phyloP scores from a whole-genome alignment of 2,888 invertebrate genomes.

The Cotesia congregata region DNA sequence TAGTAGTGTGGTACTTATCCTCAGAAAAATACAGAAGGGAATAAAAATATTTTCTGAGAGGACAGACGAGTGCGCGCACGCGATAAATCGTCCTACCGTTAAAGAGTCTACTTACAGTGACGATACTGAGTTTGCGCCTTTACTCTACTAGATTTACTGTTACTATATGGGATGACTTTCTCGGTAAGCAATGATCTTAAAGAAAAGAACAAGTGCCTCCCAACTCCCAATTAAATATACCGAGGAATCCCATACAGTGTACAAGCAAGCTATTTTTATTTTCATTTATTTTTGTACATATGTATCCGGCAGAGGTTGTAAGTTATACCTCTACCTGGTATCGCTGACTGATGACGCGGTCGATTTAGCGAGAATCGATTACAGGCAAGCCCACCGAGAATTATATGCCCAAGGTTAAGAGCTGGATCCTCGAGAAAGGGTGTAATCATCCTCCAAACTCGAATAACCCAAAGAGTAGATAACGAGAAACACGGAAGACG shows the following conservation, averaged over 20 bases:
- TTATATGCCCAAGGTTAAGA: constrained; percentile 34
- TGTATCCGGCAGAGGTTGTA: neutral
- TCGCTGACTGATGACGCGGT: neutral
- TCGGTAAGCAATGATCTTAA: constrained; percentile 26
- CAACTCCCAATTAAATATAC: constrained; percentile 17
- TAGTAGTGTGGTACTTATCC: too few species aligned
- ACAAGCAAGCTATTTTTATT: constrained; percentile 21
- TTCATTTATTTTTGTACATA: constrained; percentile 12
- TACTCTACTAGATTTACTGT: constrained; percentile 28
- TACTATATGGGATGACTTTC: constrained; percentile 33
- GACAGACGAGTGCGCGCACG: constrained; percentile 36
- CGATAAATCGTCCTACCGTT: constrained; percentile 47
- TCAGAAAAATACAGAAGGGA: neutral
- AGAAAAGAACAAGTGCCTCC: neutral
- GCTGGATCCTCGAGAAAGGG: constrained; percentile 31
- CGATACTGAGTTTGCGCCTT: constrained; percentile 23
- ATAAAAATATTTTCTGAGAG: constrained; percentile 27
- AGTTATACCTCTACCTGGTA: neutral
- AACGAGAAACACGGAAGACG: constrained; percentile 20
- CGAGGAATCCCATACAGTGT: neutral
- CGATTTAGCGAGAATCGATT: constrained; percentile 42
- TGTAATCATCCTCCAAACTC: constrained; percentile 36
- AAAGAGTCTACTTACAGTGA: constrained; percentile 39
- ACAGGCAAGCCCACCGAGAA: constrained; percentile 29
- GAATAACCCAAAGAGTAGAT: constrained; percentile 17